Conservation (phyloP, 2,113 vertebrate genomes). For the Tachysurus fulvidraco region DNA sequence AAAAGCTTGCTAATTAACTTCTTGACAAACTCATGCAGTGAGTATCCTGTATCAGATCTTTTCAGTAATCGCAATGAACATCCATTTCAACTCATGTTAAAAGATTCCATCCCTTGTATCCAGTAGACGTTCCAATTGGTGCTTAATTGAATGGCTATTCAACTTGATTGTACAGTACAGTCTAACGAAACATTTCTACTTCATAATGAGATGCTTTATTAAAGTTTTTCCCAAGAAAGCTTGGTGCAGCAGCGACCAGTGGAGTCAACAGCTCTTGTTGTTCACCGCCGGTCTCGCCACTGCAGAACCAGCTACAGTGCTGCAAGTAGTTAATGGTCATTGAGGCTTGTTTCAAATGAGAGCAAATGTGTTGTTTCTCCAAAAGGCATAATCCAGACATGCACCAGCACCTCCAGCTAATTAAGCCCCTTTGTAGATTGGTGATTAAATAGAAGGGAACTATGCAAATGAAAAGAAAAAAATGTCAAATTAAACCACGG, state of each 20-base stretch:
- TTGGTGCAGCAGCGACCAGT: neutral
- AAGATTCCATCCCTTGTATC: neutral
- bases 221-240: conserved; percentile 19
- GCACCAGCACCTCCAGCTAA: conserved; percentile 47
- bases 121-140: neutral
- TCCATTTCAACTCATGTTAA: neutral
- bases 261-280: neutral
- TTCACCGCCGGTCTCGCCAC: neutral
- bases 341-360: conserved; percentile 44
- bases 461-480: conserved; percentile 34
- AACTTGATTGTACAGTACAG: neutral
- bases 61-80: neutral
- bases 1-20: conserved; percentile 21
- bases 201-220: conserved; percentile 21
- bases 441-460: conserved; percentile 52
- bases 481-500: conserved; percentile 47
- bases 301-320: conserved; percentile 15
- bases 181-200: neutral
- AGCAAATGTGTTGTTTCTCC: conserved; percentile 51
- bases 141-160: conserved; percentile 13
- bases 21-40: neutral
- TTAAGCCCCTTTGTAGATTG: conserved; percentile 55
- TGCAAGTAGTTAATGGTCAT: conserved; percentile 51
- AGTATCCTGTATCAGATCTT: neutral
- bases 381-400: conserved; percentile 50